Base-by-base conservation (phyloP, 2,888 invertebrate genomes). In the Morpho deidamia region DNA sequence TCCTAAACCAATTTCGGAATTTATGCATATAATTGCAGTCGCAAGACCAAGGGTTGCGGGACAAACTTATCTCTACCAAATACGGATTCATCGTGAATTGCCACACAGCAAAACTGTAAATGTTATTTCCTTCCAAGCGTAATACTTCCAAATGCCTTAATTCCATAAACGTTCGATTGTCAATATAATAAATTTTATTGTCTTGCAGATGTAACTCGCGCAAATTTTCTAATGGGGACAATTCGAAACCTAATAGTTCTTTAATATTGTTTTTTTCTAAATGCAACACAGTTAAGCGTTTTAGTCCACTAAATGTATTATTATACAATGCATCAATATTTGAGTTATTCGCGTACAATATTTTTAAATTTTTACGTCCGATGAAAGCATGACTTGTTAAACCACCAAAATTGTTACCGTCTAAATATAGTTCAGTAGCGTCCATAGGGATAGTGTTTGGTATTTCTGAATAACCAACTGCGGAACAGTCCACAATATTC, bases 391-490 rank as follows among this genome's bases (percentile, higher is more conserved):
- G 97, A 67, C 95, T 95, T 49, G 95, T 94, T 68, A 98, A 91
- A 76, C 96, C 95, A 60, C 95, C 94, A 78, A 98, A 95, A 75
- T 95, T 93, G 78, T 98, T 97, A 59, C 97, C 97, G 80, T 97
- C 97, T 68, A 98, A 92, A 83, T 97, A 97, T 56, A 98, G 93
- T 88, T 97, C 96, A 33, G 98, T 98, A 65, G 97, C 97, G 84
- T 97, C 97, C 97, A 98, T 97, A 58, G 98, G 98, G 68, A 98
- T 94, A 62, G 95, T 94, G 60, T 93, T 94, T 10, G 97, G 97
- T 91, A 97, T 94, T 78, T 93, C 94, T 14, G 93, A 92, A 85
- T 96, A 96, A 57, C 94, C 94, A 35, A 94, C 93, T 54, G 91
- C 93, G 11, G 96, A 96, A 84, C 97, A 97, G 82, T 97, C 96